Evolutionary conservation across 1,140 invertebrate genomes (phyloP).

Genomic region (Antheraea pernyi): DNA sequence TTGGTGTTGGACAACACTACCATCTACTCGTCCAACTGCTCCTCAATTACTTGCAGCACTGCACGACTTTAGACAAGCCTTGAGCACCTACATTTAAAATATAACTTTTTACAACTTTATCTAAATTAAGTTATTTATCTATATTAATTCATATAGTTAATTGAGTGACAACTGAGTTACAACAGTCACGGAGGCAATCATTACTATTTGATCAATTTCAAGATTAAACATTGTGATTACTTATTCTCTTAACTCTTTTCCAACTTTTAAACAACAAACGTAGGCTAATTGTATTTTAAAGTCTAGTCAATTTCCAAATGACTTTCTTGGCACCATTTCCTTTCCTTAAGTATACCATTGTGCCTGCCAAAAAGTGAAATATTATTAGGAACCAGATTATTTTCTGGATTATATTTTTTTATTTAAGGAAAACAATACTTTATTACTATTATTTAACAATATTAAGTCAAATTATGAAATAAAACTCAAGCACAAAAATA

Average conservation of each 20-base stretch:
- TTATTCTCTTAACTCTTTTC: constrained; percentile 2
- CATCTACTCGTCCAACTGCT: constrained; percentile 90
- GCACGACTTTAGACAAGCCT: constrained; percentile 93
- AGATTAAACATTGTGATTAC: background rate
- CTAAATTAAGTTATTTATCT: background rate
- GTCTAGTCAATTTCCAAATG: constrained; percentile 7
- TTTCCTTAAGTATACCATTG: constrained; percentile 37
- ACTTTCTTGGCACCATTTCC: constrained; percentile 5
- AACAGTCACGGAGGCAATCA: background rate
- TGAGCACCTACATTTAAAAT: constrained; percentile 86
- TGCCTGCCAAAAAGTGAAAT: constrained; percentile 33
- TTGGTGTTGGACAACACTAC: constrained; percentile 91
- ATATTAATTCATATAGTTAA: background rate
- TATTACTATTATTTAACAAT: constrained; percentile 2
- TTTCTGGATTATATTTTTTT: background rate
- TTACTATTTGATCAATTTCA: background rate
- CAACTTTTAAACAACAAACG: background rate
- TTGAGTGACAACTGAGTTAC: background rate
- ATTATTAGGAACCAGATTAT: background rate
- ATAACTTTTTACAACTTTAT: background rate
- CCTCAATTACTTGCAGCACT: constrained; percentile 91
- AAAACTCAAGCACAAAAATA: background rate
- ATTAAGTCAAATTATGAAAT: background rate
- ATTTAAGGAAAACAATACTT: constrained; percentile 1
- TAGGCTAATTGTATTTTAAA: constrained; percentile 2